Evolutionary conservation across 2,797 vertebrate genomes (phyloP), one percentile per base, ranked within the genome.

Genomic region (Ctenopoma kingsleyae): DNA sequence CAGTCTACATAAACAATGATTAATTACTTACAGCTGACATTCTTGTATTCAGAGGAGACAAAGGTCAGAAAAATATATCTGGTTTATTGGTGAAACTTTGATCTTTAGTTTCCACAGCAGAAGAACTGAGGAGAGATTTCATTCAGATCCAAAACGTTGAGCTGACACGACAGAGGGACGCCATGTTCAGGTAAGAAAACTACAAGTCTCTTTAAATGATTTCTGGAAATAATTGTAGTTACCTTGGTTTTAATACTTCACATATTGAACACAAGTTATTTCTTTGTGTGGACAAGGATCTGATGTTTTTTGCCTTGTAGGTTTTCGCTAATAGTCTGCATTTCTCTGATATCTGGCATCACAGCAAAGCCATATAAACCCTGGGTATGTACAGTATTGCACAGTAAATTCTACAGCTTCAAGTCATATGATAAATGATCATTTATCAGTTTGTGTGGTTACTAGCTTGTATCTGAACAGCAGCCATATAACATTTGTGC

Each of bases 151-250:
- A 44, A 71, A 40, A 65, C 36, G 0, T 15, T 15, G 12, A 71
- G 57, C 70, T 51, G 73, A 69, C 65, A 40, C 36, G 13, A 40
- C 3, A 40, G 38, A 36, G 3, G 11, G 35, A 58, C 71, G 68
- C 16, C 48, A 95, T 95, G 94, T 80, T 89, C 63, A 91, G 91
- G 94, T 95, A 84, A 82, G 89, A 67, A 38, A 58, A 55, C 17
- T 20, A 3, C 2, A 25, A 2, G 62, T 43, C 20, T 53, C 25
- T 27, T 57, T 7, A 35, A 46, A 15, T 0, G 8, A 1, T 67
- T 60, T 48, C 41, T 56, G 23, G 22, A 36, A 12, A 1, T 15
- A 22, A 19, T 49, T 17, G 1, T 5, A 17, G 4, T 20, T 6
- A 7, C 41, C 15, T 2, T 59, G n/a, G 1, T 48, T 67, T 35